Conservation (phyloP, 2,113 vertebrate species). For the Podarcis cretensis region DNA sequence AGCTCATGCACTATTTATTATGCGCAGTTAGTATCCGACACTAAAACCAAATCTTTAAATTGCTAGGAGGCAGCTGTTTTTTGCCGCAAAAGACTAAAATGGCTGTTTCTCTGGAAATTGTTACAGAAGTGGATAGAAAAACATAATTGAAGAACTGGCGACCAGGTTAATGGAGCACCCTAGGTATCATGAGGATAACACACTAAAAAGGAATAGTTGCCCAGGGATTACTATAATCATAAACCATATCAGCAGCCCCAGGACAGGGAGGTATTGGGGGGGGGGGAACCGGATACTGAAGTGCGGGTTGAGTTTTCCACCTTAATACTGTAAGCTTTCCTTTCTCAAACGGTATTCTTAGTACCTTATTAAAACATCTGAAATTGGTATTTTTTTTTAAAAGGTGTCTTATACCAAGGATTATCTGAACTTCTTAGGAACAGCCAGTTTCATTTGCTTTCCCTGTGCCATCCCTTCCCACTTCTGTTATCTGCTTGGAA, state of each 20-base stretch:
- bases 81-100: too few relatives aligned
- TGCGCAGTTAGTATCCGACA: too few relatives aligned
- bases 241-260: neutral
- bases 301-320: neutral
- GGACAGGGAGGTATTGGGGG: neutral
- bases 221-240: neutral
- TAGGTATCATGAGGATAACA: neutral
- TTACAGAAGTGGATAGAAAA: too few relatives aligned
- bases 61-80: too few relatives aligned
- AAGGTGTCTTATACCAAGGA: neutral
- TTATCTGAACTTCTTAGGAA: slow-evolving; percentile 8
- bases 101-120: too few relatives aligned
- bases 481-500: neutral
- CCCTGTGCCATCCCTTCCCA: neutral
- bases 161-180: neutral
- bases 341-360: neutral
- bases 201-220: neutral
- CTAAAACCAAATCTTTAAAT: too few relatives aligned
- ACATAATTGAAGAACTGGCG: neutral
- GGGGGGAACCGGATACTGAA: neutral
- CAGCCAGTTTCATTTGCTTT: neutral
- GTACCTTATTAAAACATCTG: neutral
- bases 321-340: neutral
- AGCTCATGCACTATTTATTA: too few relatives aligned
- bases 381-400: neutral